These are phyloP conservation scores for Miichthys miiuy DNA, from an alignment of 2,797 vertebrate species.

Conservation along the genomic window DNA sequence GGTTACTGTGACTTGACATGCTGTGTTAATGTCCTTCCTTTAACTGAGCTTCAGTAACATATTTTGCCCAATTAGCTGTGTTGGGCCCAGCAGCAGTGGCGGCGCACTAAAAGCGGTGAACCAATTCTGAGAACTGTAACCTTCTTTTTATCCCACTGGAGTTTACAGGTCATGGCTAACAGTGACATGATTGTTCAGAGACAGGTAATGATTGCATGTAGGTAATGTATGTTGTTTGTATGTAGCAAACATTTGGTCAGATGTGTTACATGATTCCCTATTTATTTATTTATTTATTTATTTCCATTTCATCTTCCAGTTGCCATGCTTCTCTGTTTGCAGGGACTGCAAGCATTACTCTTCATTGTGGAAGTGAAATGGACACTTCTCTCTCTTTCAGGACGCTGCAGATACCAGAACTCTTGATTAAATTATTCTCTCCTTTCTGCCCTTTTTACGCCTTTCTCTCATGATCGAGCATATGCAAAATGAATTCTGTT, in stretches of 20 bases:
- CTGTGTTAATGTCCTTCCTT: neutral
- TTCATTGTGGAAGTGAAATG: conserved; percentile 40
- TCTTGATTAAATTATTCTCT: neutral
- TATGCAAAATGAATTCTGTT: neutral
- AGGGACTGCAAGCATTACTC: conserved; percentile 16
- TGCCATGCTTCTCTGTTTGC: conserved; percentile 4
- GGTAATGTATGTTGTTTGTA: no score
- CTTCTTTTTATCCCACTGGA: neutral
- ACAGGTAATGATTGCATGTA: neutral
- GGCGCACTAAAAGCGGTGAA: neutral
- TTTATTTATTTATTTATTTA: neutral
- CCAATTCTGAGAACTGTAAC: neutral
- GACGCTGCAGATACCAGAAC: conserved; percentile 23
- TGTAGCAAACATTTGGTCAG: no score
- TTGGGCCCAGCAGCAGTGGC: no score
- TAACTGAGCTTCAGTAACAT: neutral
- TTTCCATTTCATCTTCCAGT: neutral
- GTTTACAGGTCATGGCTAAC: neutral
- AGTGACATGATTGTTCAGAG: neutral
- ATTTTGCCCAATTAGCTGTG: neutral
- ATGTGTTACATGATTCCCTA: neutral
- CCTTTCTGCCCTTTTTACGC: conserved; percentile 17
- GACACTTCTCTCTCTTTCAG: conserved; percentile 67
- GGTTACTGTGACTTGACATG: neutral
- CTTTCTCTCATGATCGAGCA: conserved; percentile 9